Percentiles rank a stretch among this genome's conserved stretches.
phyloP scores from a whole-genome alignment of 2,113 vertebrate species.

The Siniperca chuatsi region DNA sequence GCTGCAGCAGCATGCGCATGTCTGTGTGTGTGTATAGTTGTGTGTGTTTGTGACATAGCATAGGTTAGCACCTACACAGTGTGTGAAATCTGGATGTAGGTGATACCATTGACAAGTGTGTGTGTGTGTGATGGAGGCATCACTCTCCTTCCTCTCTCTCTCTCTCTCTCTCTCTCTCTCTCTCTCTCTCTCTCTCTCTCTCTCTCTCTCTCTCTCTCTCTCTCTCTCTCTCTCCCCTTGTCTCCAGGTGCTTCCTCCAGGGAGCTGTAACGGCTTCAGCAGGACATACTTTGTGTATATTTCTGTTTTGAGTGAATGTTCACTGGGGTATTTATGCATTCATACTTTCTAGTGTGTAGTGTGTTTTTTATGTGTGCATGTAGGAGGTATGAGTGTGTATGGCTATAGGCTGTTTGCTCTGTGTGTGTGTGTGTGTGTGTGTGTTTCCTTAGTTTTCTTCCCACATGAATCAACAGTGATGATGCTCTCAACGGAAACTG shows the following conservation, averaged over 20 bases:
- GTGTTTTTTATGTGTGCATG: not conserved
- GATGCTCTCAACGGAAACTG: slow-evolving; percentile 54
- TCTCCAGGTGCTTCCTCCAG: slow-evolving; percentile 75
- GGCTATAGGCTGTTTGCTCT: too few relatives aligned
- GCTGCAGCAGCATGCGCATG: slow-evolving; percentile 23
- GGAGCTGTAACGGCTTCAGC: slow-evolving; percentile 53
- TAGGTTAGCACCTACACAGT: slow-evolving; percentile 42
- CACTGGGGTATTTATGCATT: slow-evolving; percentile 9
- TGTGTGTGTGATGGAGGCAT: slow-evolving; percentile 36
- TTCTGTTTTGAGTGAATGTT: slow-evolving; percentile 30
- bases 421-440: too few relatives aligned
- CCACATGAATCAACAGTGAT: slow-evolving; percentile 36
- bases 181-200: not conserved
- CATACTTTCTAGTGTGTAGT: not conserved
- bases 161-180: not conserved
- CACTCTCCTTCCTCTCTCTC: slow-evolving; percentile 6
- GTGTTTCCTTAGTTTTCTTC: slow-evolving; percentile 38
- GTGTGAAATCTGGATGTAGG: slow-evolving; percentile 55
- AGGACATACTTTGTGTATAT: slow-evolving; percentile 37
- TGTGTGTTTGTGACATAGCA: slow-evolving; percentile 28
- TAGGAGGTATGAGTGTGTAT: too few relatives aligned
- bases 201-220: not conserved
- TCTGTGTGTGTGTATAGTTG: slow-evolving; percentile 12
- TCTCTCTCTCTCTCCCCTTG: slow-evolving; percentile 26
- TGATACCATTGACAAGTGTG: slow-evolving; percentile 59